These are phyloP conservation scores for Actenoides hombroni DNA, from an alignment of 2,113 vertebrate species.

Conservation along the genomic window DNA sequence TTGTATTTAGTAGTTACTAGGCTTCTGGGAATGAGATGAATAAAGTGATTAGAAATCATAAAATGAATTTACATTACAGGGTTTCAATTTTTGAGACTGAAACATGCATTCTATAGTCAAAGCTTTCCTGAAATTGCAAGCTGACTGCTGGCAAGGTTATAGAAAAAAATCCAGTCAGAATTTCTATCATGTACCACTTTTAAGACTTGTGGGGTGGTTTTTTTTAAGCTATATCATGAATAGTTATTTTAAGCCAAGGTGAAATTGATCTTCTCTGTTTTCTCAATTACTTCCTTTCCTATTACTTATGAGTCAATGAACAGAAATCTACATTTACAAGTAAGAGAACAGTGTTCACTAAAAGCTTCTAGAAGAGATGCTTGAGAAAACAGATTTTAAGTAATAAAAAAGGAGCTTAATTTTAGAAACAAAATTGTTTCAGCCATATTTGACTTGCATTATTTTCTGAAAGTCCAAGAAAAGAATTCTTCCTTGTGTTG, in stretches of 20 bases:
- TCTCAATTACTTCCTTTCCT: background rate
- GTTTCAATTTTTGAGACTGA: background rate
- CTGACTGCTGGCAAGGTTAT: background rate
- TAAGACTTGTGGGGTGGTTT: background rate
- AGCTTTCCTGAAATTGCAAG: background rate
- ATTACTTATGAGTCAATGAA: background rate
- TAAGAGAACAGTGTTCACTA: background rate
- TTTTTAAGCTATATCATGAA: background rate
- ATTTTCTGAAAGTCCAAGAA: background rate
- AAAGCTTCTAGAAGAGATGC: background rate
- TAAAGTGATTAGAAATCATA: constrained; percentile 50
- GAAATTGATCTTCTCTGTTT: background rate
- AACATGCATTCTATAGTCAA: background rate
- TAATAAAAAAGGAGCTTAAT: background rate
- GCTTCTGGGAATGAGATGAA: constrained; percentile 27
- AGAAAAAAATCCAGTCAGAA: background rate
- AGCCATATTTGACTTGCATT: background rate
- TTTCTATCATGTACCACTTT: background rate
- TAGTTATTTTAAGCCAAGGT: background rate
- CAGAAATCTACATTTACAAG: background rate
- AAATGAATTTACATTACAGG: constrained; percentile 26
- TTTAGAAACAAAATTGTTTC: background rate
- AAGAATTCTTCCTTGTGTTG: background rate
- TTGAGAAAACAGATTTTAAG: background rate
- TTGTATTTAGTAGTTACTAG: constrained; percentile 29